Evolutionary conservation across 2,888 invertebrate genomes (phyloP).

Genomic region (Cephus runcator): DNA sequence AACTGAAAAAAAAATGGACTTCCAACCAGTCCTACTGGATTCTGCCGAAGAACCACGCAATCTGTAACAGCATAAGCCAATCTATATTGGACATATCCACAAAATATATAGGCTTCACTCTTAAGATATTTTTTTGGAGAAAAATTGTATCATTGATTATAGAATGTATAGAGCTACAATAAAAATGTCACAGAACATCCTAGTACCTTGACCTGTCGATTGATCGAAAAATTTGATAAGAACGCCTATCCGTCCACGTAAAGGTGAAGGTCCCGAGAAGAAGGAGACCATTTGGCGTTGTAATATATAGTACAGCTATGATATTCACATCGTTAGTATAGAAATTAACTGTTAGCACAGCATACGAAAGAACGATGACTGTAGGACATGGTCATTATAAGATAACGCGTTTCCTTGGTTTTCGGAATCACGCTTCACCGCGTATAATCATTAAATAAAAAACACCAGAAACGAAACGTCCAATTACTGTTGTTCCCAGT

Average conservation of each 20-base stretch:
- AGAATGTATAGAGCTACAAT: background rate
- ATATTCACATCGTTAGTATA: background rate
- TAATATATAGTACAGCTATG: background rate
- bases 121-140: too few relatives aligned
- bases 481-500: background rate
- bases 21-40: background rate
- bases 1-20: background rate
- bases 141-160: background rate
- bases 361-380: background rate
- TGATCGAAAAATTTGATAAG: background rate
- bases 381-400: background rate
- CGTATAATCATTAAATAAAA: background rate
- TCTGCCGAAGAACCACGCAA: background rate
- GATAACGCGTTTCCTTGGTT: background rate
- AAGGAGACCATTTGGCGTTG: background rate
- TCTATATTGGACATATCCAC: background rate
- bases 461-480: background rate
- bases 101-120: too few relatives aligned
- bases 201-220: background rate
- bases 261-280: background rate
- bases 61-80: too few relatives aligned
- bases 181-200: background rate
- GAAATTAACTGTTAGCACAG: background rate
- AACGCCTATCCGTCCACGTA: background rate
- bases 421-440: background rate